Evolutionary conservation across 2,888 invertebrate genomes (phyloP).

Genomic region (Cryptocheilus praepositus): DNA sequence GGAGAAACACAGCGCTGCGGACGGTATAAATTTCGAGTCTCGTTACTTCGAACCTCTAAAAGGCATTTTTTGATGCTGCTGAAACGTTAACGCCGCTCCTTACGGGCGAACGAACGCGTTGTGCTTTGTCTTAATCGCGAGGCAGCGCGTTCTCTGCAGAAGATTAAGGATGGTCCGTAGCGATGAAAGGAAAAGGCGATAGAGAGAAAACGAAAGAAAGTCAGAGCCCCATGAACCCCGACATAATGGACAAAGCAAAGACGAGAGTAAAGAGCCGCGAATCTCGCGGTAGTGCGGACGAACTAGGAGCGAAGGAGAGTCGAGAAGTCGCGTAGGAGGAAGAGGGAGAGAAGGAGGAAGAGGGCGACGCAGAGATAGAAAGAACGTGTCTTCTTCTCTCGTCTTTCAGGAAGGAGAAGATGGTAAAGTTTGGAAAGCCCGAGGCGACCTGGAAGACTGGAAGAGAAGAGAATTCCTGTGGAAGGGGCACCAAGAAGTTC

Average conservation of each 20-base stretch:
- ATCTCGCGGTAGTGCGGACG: background rate
- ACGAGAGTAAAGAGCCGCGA: constrained; percentile 7
- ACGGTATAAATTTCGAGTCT: too few relatives aligned
- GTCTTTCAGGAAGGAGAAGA: constrained; percentile 55
- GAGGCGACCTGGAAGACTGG: constrained; percentile 50
- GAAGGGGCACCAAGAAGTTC: constrained; percentile 46
- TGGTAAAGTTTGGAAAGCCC: constrained; percentile 63
- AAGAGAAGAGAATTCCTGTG: constrained; percentile 51
- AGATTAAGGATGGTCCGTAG: constrained; percentile 25
- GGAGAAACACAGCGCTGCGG: too few relatives aligned
- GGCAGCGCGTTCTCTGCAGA: constrained; percentile 20
- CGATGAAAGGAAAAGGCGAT: background rate
- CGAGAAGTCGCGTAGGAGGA: constrained; percentile 10
- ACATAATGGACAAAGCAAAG: constrained; percentile 16
- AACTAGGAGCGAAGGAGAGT: background rate
- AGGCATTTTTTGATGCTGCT: too few relatives aligned
- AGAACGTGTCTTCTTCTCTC: constrained; percentile 23
- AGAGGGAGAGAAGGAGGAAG: constrained; percentile 8
- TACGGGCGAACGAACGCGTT: constrained; percentile 31
- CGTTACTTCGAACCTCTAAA: too few relatives aligned
- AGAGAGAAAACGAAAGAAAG: constrained; percentile 5
- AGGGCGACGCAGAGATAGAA: constrained; percentile 19
- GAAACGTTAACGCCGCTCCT: constrained; percentile 9
- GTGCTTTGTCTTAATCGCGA: constrained; percentile 38
- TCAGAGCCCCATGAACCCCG: constrained; percentile 6